These are phyloP conservation scores for Cirrhinus molitorella DNA, from an alignment of 2,797 vertebrate species.

Conservation along the genomic window DNA sequence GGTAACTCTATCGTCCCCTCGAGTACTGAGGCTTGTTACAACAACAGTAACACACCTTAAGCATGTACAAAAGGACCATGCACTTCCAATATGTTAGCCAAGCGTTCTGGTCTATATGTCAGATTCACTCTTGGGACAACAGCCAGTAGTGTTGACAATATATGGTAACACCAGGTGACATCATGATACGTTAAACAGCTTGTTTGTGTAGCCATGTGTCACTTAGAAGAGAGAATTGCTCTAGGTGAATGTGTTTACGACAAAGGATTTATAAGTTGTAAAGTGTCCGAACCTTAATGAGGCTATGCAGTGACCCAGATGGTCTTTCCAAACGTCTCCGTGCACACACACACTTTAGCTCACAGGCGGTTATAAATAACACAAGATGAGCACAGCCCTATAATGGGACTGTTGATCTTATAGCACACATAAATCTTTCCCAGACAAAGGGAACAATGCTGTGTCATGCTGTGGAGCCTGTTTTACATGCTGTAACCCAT, in stretches of 20 bases:
- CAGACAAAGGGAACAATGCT: constrained; percentile 18
- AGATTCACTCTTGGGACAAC: constrained; percentile 3
- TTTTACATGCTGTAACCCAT: constrained; percentile 35
- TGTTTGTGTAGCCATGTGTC: constrained; percentile 26
- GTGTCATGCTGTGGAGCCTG: constrained; percentile 34
- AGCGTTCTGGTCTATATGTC: background rate
- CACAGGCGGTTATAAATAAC: constrained; percentile 46
- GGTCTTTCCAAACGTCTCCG: background rate
- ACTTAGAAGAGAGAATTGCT: background rate
- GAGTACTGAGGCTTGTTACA: background rate
- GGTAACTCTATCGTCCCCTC: background rate
- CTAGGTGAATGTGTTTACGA: background rate
- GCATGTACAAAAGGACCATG: background rate
- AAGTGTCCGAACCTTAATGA: constrained; percentile 22
- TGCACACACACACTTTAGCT: background rate
- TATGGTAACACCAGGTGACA: background rate
- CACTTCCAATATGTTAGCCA: constrained; percentile 4
- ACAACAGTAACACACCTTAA: background rate
- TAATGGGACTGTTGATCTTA: constrained; percentile 33
- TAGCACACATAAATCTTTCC: constrained; percentile 40
- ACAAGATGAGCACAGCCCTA: constrained; percentile 15
- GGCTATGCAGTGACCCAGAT: background rate
- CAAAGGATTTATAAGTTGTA: constrained; percentile 12
- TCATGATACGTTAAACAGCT: background rate
- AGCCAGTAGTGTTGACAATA: background rate